These are phyloP conservation scores for Epinephelus lanceolatus DNA, from an alignment of 2,113 vertebrate genomes.

Conservation along the genomic window DNA sequence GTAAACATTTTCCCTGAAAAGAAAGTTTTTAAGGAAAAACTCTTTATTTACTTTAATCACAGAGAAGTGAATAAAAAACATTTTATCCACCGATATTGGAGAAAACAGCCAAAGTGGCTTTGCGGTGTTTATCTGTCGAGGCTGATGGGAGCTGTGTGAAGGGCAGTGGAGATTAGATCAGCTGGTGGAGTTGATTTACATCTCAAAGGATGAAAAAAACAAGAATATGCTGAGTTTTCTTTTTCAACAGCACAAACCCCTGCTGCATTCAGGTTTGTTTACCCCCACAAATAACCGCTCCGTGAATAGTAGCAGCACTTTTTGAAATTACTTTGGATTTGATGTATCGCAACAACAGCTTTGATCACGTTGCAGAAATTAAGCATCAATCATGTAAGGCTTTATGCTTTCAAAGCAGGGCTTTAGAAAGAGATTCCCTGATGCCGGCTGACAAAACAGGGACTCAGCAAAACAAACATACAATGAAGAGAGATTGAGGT, in stretches of 20 bases:
- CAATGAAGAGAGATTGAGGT: slow-evolving; percentile 40
- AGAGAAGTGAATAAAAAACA: neutral
- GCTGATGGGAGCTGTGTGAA: slow-evolving; percentile 36
- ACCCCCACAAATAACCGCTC: slow-evolving; percentile 40
- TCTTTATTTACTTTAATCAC: slow-evolving; percentile 27
- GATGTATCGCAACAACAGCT: slow-evolving; percentile 54
- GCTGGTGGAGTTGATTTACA: slow-evolving; percentile 42
- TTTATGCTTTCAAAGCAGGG: slow-evolving; percentile 52
- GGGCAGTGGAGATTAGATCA: slow-evolving; percentile 51
- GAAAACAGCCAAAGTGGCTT: neutral
- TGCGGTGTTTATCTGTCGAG: slow-evolving; percentile 32
- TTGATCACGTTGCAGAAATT: slow-evolving; percentile 58
- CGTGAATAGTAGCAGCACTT: slow-evolving; percentile 53
- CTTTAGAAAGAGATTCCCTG: slow-evolving; percentile 49
- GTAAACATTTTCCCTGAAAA: slow-evolving; percentile 13
- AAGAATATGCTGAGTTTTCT: slow-evolving; percentile 32
- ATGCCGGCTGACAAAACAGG: slow-evolving; percentile 50
- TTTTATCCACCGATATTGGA: neutral
- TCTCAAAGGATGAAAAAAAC: slow-evolving; percentile 49
- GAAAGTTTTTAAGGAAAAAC: slow-evolving; percentile 8
- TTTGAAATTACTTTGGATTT: slow-evolving; percentile 58
- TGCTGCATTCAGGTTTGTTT: slow-evolving; percentile 50
- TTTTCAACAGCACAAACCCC: slow-evolving; percentile 15
- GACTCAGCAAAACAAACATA: slow-evolving; percentile 47
- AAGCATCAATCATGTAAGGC: slow-evolving; percentile 54